These are phyloP conservation scores for Acanthisitta chloris DNA, from an alignment of 2,113 vertebrate species.

Conservation along the genomic window DNA sequence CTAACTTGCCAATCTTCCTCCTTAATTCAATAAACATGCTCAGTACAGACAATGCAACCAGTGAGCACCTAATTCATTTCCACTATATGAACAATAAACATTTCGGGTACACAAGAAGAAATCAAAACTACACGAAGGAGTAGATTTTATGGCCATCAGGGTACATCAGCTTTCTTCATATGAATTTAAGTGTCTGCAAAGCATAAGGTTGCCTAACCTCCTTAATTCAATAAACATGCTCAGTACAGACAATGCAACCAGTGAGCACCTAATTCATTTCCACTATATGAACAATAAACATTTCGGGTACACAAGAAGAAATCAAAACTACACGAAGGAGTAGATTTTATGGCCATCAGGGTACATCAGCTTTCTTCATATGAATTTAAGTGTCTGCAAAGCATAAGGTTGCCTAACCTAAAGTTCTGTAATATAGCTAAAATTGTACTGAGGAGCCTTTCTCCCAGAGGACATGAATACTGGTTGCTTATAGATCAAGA, in stretches of 20 bases:
- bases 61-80: not conserved
- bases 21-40: not conserved
- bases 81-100: not conserved
- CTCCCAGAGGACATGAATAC: not conserved
- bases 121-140: not conserved
- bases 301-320: not conserved
- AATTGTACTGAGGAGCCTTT: not conserved
- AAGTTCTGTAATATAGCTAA: not conserved
- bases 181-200: not conserved
- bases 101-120: not conserved
- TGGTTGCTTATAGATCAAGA: not conserved
- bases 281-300: not conserved
- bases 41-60: not conserved
- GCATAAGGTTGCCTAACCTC: too few relatives aligned
- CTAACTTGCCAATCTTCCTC: not conserved
- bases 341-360: not conserved
- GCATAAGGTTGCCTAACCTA: too few relatives aligned
- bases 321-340: not conserved
- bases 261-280: not conserved
- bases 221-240: not conserved
- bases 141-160: not conserved
- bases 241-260: not conserved
- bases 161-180: not conserved
- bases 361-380: not conserved
- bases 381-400: not conserved